Conservation (phyloP, 2,888 invertebrate genomes). For the Gastrophysa polygoni region DNA sequence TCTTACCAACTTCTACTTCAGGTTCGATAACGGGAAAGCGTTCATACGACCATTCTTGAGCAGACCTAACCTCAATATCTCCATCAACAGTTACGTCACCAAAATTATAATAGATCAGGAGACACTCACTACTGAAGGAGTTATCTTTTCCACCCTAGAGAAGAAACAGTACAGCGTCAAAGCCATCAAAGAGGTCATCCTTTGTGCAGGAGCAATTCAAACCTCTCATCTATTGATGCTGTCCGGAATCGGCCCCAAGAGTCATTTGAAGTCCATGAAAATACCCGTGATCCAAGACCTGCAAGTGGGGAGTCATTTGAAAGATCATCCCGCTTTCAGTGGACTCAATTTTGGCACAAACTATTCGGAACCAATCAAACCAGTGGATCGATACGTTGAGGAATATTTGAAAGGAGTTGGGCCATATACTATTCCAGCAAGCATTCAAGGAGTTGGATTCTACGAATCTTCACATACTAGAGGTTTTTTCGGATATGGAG, state of each 20-base stretch:
- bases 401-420: slow-evolving; percentile 37
- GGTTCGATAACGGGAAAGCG: slow-evolving; percentile 69
- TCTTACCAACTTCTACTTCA: no score
- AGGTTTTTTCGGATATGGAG: slow-evolving; percentile 34
- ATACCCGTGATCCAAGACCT: slow-evolving; percentile 31
- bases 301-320: slow-evolving; percentile 35
- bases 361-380: slow-evolving; percentile 23
- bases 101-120: slow-evolving; percentile 64
- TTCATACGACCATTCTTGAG: slow-evolving; percentile 71
- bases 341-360: slow-evolving; percentile 33
- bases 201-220: slow-evolving; percentile 79
- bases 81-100: slow-evolving; percentile 70
- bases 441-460: slow-evolving; percentile 35
- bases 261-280: slow-evolving; percentile 59
- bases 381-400: slow-evolving; percentile 26
- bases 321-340: slow-evolving; percentile 34
- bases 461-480: slow-evolving; percentile 25
- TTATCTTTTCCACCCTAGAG: slow-evolving; percentile 70
- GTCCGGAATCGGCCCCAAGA: slow-evolving; percentile 75
- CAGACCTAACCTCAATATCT: slow-evolving; percentile 71
- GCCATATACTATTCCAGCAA: slow-evolving; percentile 33
- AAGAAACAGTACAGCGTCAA: slow-evolving; percentile 60
- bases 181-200: slow-evolving; percentile 75
- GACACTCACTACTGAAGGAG: slow-evolving; percentile 65
- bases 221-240: slow-evolving; percentile 83